A percentile compares a stretch with the other conserved stretches of the same genome.
Evolutionary conservation across 2,113 vertebrate genomes (phyloP).

Genomic region (Jacana jacana): DNA sequence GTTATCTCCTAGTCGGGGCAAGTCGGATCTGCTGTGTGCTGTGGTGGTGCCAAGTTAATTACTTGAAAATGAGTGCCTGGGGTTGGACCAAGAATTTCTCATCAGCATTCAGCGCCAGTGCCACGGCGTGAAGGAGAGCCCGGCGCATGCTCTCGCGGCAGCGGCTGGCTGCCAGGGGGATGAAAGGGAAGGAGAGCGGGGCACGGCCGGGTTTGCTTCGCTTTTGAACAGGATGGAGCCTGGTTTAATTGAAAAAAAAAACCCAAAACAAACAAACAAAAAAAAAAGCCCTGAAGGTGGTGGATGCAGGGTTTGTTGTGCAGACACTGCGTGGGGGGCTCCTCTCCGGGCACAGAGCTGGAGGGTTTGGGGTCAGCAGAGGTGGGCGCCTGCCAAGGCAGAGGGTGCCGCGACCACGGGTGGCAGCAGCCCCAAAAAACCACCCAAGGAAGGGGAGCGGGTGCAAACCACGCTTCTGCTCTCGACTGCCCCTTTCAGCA

Average conservation of each 20-base stretch:
- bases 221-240: neutral
- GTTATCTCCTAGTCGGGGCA: slow-evolving; percentile 48
- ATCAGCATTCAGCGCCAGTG: slow-evolving; percentile 64
- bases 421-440: neutral
- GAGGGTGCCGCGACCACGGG: no score
- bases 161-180: neutral
- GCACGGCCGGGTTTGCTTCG: neutral
- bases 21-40: slow-evolving; percentile 46
- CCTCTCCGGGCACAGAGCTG: rapidly evolving
- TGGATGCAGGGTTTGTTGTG: rapidly evolving
- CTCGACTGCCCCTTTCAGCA: neutral
- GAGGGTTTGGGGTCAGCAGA: neutral
- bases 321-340: rapidly evolving
- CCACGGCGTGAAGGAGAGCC: neutral
- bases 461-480: neutral
- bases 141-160: neutral
- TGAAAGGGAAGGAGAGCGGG: neutral
- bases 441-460: neutral
- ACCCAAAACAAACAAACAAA: no score
- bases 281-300: neutral
- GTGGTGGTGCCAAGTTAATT: slow-evolving; percentile 66
- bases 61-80: slow-evolving; percentile 69
- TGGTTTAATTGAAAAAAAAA: neutral
- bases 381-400: neutral
- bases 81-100: slow-evolving; percentile 65